These are phyloP conservation scores for Lampris megalopsis DNA, from an alignment of 2,113 vertebrate species.

Conservation along the genomic window DNA sequence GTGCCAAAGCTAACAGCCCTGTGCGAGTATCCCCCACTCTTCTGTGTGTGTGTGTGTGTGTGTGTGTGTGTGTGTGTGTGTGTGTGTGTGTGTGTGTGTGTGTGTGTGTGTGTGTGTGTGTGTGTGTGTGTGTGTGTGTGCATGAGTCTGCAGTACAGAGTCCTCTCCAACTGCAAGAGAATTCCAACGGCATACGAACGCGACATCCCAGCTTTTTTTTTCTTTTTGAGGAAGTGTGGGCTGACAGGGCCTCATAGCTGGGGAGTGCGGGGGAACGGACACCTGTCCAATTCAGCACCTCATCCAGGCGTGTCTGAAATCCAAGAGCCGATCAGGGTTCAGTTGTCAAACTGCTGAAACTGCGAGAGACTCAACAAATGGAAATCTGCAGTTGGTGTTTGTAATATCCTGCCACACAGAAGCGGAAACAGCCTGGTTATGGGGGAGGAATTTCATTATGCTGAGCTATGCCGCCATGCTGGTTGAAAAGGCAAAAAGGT, in stretches of 20 bases:
- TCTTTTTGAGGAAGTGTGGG: slow-evolving; percentile 32
- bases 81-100: slow-evolving; percentile 17
- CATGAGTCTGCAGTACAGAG: slow-evolving; percentile 48
- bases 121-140: slow-evolving; percentile 24
- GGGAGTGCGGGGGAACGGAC: slow-evolving; percentile 13
- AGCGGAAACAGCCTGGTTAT: not conserved
- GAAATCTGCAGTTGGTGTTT: not conserved
- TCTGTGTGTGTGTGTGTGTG: slow-evolving; percentile 17
- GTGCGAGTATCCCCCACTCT: slow-evolving; percentile 36
- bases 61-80: slow-evolving; percentile 30
- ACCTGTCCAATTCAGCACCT: slow-evolving; percentile 22
- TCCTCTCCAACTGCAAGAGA: slow-evolving; percentile 43
- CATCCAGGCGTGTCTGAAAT: slow-evolving; percentile 14
- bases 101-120: slow-evolving; percentile 50
- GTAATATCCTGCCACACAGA: not conserved
- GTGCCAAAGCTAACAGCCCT: slow-evolving; percentile 65
- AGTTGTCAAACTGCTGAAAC: slow-evolving; percentile 6
- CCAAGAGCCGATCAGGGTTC: slow-evolving; percentile 2
- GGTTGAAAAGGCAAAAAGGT: slow-evolving; percentile 41
- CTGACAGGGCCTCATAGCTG: not conserved
- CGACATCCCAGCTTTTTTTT: slow-evolving; percentile 35
- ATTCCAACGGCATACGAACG: slow-evolving; percentile 64
- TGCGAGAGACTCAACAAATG: not conserved
- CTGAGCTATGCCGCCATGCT: slow-evolving; percentile 3
- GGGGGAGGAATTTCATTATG: not conserved